A percentile compares a stretch with the other conserved stretches of the same genome.
These are phyloP conservation scores for Hydropsyche tenuis DNA, from an alignment of 1,140 invertebrate genomes.

Conservation along the genomic window DNA sequence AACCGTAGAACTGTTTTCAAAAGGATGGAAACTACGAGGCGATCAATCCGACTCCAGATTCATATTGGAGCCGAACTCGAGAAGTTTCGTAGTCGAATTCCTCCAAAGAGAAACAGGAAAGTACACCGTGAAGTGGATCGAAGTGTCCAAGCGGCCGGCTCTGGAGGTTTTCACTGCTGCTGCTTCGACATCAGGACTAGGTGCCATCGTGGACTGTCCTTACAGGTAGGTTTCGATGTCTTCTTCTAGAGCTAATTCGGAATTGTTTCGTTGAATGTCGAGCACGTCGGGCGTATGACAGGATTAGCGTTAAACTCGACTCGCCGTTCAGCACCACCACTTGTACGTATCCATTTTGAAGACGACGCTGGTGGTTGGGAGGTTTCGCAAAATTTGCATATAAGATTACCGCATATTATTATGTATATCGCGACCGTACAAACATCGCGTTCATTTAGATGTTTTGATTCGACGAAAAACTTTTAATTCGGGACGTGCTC, in stretches of 20 bases:
- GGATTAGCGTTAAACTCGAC: constrained; percentile 1
- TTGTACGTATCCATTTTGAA: no score
- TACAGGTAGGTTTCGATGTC: constrained; percentile 65
- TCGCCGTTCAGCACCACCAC: no score
- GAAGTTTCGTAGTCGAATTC: constrained; percentile 76
- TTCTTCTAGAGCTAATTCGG: neutral
- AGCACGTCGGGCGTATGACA: constrained; percentile 3
- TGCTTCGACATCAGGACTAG: constrained; percentile 56
- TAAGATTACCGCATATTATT: constrained; percentile 15
- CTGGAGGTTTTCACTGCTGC: constrained; percentile 59
- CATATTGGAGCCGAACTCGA: constrained; percentile 65
- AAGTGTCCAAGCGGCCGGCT: constrained; percentile 74
- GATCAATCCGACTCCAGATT: constrained; percentile 59
- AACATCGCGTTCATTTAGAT: no score
- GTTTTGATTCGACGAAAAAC: no score
- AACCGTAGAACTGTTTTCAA: constrained; percentile 75
- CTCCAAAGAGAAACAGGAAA: constrained; percentile 72
- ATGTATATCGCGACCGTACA: no score
- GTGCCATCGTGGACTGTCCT: constrained; percentile 65
- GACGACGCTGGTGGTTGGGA: neutral
- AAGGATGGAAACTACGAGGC: constrained; percentile 71
- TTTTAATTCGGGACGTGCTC: no score
- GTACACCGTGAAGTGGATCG: constrained; percentile 79
- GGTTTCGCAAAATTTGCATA: constrained; percentile 14
- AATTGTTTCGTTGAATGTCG: constrained; percentile 4